phyloP scores from a whole-genome alignment of 2,888 invertebrate genomes.

The Drosophila tripunctata region DNA sequence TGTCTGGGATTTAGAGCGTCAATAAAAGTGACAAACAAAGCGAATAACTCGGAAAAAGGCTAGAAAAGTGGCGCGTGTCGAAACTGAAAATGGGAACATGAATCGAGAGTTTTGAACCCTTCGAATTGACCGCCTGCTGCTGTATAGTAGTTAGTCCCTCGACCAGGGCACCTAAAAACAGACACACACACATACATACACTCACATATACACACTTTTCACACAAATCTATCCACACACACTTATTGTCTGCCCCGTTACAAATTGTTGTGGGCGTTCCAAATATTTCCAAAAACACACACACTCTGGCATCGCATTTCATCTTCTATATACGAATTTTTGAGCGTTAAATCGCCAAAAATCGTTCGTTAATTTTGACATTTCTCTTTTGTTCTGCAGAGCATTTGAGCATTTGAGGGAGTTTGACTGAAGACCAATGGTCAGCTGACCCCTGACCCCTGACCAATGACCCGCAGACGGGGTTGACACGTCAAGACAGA shows the following conservation, averaged over 20 bases:
- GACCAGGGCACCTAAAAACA: conserved; percentile 36
- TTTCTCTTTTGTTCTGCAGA: conserved; percentile 62
- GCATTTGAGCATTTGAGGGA: neutral
- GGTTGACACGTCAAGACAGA: conserved; percentile 53
- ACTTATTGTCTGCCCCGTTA: conserved; percentile 75
- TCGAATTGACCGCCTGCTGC: conserved; percentile 54
- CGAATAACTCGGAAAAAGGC: conserved; percentile 45
- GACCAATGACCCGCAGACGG: conserved; percentile 67
- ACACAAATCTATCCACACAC: no score
- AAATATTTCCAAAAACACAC: conserved; percentile 67
- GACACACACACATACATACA: conserved; percentile 34
- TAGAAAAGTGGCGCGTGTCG: conserved; percentile 55
- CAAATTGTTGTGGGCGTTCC: conserved; percentile 85
- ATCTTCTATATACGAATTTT: conserved; percentile 61
- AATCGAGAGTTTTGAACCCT: conserved; percentile 40
- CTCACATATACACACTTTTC: conserved; percentile 11
- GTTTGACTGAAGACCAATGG: conserved; percentile 61
- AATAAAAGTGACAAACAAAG: conserved; percentile 73
- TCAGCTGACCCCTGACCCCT: conserved; percentile 53
- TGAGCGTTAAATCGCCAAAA: conserved; percentile 77
- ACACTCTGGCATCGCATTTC: conserved; percentile 60
- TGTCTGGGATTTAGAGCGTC: conserved; percentile 38
- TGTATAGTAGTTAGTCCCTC: conserved; percentile 29
- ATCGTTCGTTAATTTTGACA: conserved; percentile 79
- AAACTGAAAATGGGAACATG: conserved; percentile 31